These are phyloP conservation scores for Falco novaeseelandiae DNA, from an alignment of 2,797 vertebrate genomes.

Conservation along the genomic window DNA sequence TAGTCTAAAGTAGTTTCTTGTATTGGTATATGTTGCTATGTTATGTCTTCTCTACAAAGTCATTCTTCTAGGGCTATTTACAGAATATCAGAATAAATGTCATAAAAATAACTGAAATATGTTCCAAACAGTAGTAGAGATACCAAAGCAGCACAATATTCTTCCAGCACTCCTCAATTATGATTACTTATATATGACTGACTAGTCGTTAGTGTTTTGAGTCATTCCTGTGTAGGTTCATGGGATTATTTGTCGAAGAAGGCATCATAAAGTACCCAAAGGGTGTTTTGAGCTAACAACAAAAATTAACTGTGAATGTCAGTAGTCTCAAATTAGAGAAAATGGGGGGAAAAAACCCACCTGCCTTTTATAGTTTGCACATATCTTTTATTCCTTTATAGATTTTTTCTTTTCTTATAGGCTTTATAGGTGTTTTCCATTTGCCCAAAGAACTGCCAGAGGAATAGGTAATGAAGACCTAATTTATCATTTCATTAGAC, in stretches of 20 bases:
- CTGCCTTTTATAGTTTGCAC: not conserved
- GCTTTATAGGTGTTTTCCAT: slow-evolving; percentile 20
- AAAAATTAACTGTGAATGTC: not conserved
- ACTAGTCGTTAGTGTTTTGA: not conserved
- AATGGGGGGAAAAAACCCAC: not conserved
- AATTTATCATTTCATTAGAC: slow-evolving; percentile 57
- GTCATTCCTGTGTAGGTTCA: not conserved
- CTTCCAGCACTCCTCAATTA: not conserved
- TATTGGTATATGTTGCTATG: not conserved
- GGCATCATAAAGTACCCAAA: not conserved
- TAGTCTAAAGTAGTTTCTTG: not conserved
- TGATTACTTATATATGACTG: not conserved
- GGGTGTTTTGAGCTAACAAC: not conserved
- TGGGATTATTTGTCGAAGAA: not conserved
- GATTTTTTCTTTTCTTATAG: too few species aligned
- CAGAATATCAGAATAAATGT: not conserved
- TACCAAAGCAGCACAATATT: not conserved
- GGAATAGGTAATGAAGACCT: slow-evolving; percentile 3
- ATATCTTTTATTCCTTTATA: not conserved
- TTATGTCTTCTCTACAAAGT: not conserved
- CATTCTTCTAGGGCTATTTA: not conserved
- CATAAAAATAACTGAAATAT: slow-evolving; percentile 17
- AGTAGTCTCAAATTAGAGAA: not conserved
- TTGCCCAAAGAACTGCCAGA: slow-evolving; percentile 23
- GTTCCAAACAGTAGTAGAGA: not conserved